These are phyloP conservation scores for Desmophyllum pertusum DNA, from an alignment of 92 coral and sea anemone species.

Conservation along the genomic window DNA sequence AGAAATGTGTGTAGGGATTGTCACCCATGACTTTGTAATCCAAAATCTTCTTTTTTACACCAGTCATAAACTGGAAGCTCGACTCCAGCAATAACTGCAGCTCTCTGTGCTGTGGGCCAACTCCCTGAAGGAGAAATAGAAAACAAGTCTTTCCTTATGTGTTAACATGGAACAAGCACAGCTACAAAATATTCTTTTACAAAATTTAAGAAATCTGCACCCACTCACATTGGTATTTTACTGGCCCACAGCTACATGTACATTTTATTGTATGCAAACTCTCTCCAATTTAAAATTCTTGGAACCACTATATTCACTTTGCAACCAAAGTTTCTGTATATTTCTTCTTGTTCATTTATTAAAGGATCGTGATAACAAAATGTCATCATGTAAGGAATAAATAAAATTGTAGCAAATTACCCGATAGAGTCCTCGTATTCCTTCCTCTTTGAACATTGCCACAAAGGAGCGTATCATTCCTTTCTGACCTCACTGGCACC, in stretches of 20 bases:
- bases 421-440: conserved; percentile 88
- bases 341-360: no score
- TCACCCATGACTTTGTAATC: conserved; percentile 83
- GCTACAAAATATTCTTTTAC: no score
- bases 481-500: conserved; percentile 56
- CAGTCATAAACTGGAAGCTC: conserved; percentile 97
- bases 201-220: no score
- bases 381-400: background rate
- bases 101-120: conserved; percentile 97
- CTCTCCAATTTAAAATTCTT: no score
- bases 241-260: no score
- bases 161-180: no score
- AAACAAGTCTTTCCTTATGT: background rate
- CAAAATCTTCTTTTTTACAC: conserved; percentile 82
- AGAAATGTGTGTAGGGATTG: conserved; percentile 89
- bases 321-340: no score
- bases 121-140: conserved; percentile 65
- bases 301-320: no score
- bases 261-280: no score
- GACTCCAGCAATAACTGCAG: conserved; percentile 94
- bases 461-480: conserved; percentile 84
- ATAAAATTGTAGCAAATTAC: conserved; percentile 41
- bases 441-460: conserved; percentile 87
- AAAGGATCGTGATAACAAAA: no score
- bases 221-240: no score